Evolutionary conservation across 2,888 invertebrate genomes (phyloP).

Genomic region (Diaperis boleti): DNA sequence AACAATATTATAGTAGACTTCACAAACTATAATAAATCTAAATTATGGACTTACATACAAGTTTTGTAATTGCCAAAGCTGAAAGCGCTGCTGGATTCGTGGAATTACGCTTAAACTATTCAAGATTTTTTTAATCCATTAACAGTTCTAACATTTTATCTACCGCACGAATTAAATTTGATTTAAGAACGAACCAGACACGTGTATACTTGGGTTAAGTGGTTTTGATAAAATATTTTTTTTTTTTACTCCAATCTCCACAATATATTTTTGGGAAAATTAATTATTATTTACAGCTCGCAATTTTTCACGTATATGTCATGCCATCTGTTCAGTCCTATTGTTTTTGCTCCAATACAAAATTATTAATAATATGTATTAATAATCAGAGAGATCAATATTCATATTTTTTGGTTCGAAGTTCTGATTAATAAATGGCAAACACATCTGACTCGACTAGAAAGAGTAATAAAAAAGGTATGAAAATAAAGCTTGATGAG

Average conservation of each 20-base stretch:
- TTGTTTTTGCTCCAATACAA: background rate
- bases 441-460: background rate
- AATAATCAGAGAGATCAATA: too few relatives aligned
- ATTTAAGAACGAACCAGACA: conserved; percentile 36
- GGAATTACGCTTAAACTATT: background rate
- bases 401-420: conserved; percentile 14
- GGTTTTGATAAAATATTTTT: conserved; percentile 20
- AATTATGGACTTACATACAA: conserved; percentile 27
- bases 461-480: background rate
- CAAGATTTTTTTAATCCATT: conserved; percentile 29
- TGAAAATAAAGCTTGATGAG: conserved; percentile 21
- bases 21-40: conserved; percentile 27
- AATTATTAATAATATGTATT: conserved; percentile 15
- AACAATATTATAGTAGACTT: conserved; percentile 14
- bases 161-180: conserved; percentile 30
- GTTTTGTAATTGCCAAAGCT: conserved; percentile 15
- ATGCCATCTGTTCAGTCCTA: conserved; percentile 12
- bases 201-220: conserved; percentile 29
- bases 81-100: conserved; percentile 6
- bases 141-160: too few relatives aligned
- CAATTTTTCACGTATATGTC: conserved; percentile 3
- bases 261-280: conserved; percentile 15
- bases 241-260: background rate
- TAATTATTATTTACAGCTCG: conserved; percentile 10
- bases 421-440: background rate